Base-by-base conservation (phyloP, 2,888 invertebrate genomes). In the Phania funesta region DNA sequence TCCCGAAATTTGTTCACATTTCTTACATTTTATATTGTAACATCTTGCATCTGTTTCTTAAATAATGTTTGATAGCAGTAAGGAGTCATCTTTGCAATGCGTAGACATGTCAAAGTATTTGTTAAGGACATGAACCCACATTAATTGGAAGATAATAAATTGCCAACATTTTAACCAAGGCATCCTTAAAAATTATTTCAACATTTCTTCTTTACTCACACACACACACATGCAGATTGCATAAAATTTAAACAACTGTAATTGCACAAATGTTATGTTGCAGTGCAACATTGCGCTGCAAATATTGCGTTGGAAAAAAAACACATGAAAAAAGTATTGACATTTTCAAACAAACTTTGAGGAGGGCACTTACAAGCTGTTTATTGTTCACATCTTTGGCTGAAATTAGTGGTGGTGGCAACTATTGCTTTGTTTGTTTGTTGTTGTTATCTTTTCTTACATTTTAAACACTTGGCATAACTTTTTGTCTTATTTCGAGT, bases 311-410 rank as follows among this genome's bases (percentile, higher is more conserved):
- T 18, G 46, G 20, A 26, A 44, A 29, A 50, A 18, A 29, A 54
- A 35, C 16, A 11, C n/a, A 24, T 24, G 6, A 16, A 26, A 52
- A 24, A 52, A n/a, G 32, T 62, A 54, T 77, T 77, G 77, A 77
- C 77, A 68, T 52, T 64, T 64, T 16, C 3, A 11, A 32, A 46
- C 22, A 46, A 74, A 64, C 64, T 44, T 24, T n/a, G 54, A 62
- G 60, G 70, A 77, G 77, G 77, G 70, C 77, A 70, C 54, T 77
- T 54, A 70, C 70, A 64, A 78, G 70, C 70, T 78, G 71, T 65
- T 78, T 56, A 78, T 58, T 78, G 71, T 64, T 71, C 56, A 71
- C 62, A 77, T 70, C 62, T 70, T 70, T 73, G 54, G 24, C 62
- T 67, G 18, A 44, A 68, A 68, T 68, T 24, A 22, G 9, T 24